Evolutionary conservation across 2,113 vertebrate genomes (phyloP).

Genomic region (Tachysurus fulvidraco): DNA sequence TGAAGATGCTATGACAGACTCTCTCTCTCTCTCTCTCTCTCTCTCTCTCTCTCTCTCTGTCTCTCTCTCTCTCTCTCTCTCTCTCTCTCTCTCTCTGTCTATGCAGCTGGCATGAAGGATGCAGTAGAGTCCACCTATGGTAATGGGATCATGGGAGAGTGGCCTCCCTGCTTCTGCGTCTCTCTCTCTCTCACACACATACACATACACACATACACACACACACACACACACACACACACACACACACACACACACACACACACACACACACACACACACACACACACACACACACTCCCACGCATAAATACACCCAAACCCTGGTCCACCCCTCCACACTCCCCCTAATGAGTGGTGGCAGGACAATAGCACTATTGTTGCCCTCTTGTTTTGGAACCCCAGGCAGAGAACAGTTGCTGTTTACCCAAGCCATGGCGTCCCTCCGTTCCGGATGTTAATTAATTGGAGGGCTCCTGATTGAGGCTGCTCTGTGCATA

Average conservation of each 20-base stretch:
- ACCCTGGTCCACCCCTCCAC: slow-evolving; percentile 54
- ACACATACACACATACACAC: neutral
- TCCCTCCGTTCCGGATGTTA: slow-evolving; percentile 73
- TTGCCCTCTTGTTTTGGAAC: slow-evolving; percentile 76
- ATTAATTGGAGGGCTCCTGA: slow-evolving; percentile 81
- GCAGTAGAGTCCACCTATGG: slow-evolving; percentile 56
- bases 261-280: too few relatives aligned
- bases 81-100: slow-evolving; percentile 72
- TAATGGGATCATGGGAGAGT: slow-evolving; percentile 74
- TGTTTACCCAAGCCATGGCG: slow-evolving; percentile 84
- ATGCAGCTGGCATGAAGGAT: slow-evolving; percentile 48
- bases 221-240: too few relatives aligned
- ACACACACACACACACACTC: slow-evolving; percentile 10
- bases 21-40: slow-evolving; percentile 73
- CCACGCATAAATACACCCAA: slow-evolving; percentile 40
- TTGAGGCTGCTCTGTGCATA: slow-evolving; percentile 76
- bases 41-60: slow-evolving; percentile 75
- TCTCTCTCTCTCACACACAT: neutral
- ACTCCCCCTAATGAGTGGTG: slow-evolving; percentile 77
- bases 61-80: slow-evolving; percentile 73
- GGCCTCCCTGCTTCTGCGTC: slow-evolving; percentile 54
- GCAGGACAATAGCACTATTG: slow-evolving; percentile 85
- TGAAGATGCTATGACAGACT: slow-evolving; percentile 86
- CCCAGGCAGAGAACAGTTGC: slow-evolving; percentile 79
- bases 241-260: neutral